A percentile compares a stretch with the other conserved stretches of the same genome.
Conservation (phyloP, 2,113 vertebrate genomes). For the Mus spicilegus region DNA sequence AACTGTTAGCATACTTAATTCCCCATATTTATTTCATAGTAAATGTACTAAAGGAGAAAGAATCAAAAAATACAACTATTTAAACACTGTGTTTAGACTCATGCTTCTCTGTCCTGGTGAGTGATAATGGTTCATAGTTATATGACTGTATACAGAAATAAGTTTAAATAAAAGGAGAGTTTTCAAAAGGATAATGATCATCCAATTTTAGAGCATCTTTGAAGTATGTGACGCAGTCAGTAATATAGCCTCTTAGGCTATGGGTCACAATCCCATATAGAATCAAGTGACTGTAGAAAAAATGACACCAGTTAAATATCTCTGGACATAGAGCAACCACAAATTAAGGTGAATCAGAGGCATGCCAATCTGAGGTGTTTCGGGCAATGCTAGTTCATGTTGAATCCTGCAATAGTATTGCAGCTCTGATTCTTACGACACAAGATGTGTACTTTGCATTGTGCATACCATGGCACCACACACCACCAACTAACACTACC, state of each 20-base stretch:
- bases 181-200: constrained; percentile 20
- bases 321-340: not conserved
- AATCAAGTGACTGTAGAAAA: not conserved
- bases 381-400: not conserved
- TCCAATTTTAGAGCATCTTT: constrained; percentile 16
- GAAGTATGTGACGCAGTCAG: not conserved
- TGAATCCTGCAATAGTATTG: not conserved
- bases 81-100: constrained; percentile 23
- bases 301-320: not conserved
- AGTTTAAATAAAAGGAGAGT: not conserved
- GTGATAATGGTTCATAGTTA: constrained; percentile 16
- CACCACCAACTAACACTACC: not conserved
- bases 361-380: not conserved
- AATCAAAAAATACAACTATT: constrained; percentile 51
- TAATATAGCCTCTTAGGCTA: not conserved
- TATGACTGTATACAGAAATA: constrained; percentile 6
- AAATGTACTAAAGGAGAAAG: not conserved
- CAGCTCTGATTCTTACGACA: not conserved
- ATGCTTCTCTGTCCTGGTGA: constrained; percentile 13
- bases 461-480: not conserved
- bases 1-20: constrained; percentile 47
- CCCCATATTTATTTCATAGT: constrained; percentile 48
- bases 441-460: not conserved
- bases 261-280: not conserved
- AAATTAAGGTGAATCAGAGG: not conserved